Evolutionary conservation across 2,113 vertebrate species (phyloP).

Genomic region (Percina caprodes): DNA sequence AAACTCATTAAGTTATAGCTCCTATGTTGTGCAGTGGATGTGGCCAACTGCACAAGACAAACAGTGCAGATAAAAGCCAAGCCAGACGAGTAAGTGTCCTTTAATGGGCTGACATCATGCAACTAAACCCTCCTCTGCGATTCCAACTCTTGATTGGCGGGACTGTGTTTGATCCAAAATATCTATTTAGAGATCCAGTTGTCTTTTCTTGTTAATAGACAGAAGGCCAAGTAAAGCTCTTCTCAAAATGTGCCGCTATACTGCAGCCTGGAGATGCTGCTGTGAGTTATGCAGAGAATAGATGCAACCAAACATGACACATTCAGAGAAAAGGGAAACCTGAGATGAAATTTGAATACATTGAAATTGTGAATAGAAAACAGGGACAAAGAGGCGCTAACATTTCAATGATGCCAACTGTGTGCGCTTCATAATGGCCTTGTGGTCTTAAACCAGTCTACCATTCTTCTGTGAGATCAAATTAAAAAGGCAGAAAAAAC

Average conservation of each 20-base stretch:
- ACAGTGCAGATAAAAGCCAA: constrained; percentile 47
- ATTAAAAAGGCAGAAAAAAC: not conserved
- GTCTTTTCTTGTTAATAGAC: constrained; percentile 47
- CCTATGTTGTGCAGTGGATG: constrained; percentile 32
- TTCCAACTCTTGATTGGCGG: constrained; percentile 47
- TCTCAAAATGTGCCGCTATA: constrained; percentile 27
- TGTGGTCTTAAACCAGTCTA: not conserved
- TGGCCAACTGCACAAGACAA: constrained; percentile 41
- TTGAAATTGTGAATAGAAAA: constrained; percentile 13
- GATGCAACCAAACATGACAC: constrained; percentile 2
- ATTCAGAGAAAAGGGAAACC: not conserved
- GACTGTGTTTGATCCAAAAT: constrained; percentile 38
- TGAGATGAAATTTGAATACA: constrained; percentile 2
- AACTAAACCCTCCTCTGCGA: constrained; percentile 41
- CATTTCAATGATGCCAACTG: not conserved
- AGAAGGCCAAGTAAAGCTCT: constrained; percentile 32
- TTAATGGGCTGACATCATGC: constrained; percentile 39
- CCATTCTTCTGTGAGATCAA: not conserved
- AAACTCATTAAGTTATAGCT: constrained; percentile 39
- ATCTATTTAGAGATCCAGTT: constrained; percentile 49
- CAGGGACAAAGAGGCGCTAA: not conserved
- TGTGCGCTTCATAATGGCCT: not conserved
- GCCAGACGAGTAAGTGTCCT: constrained; percentile 43
- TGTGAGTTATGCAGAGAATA: constrained; percentile 19
- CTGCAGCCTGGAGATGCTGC: constrained; percentile 14